Conservation (phyloP, 2,888 invertebrate genomes). For the Chymomyza amoena region DNA sequence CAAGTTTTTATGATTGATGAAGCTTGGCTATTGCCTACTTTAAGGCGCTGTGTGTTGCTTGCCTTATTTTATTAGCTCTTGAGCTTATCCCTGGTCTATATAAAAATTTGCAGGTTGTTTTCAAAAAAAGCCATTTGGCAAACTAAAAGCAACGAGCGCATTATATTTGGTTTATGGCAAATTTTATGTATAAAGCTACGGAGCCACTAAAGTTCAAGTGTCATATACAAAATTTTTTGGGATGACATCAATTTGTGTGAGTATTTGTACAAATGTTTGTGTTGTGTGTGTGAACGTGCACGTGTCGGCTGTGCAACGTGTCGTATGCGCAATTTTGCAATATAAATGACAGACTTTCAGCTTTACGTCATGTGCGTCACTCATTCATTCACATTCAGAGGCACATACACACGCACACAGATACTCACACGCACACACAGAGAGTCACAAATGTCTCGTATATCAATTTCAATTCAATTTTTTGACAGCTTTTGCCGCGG, state of each 20-base stretch:
- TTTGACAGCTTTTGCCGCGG: slow-evolving; percentile 47
- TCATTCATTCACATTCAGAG: not conserved
- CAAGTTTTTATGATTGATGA: slow-evolving; percentile 56
- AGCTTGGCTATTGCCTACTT: slow-evolving; percentile 37
- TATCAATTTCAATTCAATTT: slow-evolving; percentile 69
- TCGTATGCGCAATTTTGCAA: slow-evolving; percentile 66
- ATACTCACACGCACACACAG: not conserved
- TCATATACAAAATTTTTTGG: slow-evolving; percentile 65
- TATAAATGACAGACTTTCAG: slow-evolving; percentile 62
- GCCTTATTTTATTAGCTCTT: slow-evolving; percentile 56
- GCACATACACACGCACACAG: not conserved
- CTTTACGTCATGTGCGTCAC: slow-evolving; percentile 49
- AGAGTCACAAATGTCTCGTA: slow-evolving; percentile 47
- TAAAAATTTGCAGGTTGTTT: slow-evolving; percentile 24
- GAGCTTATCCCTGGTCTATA: slow-evolving; percentile 4
- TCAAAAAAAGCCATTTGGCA: slow-evolving; percentile 43
- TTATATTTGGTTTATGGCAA: slow-evolving; percentile 36
- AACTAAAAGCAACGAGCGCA: slow-evolving; percentile 26
- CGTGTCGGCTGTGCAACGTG: slow-evolving; percentile 36
- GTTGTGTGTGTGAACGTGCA: not conserved
- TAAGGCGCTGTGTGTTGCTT: slow-evolving; percentile 42
- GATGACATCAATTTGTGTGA: slow-evolving; percentile 70
- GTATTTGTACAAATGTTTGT: not conserved
- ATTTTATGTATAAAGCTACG: slow-evolving; percentile 45
- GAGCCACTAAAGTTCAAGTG: slow-evolving; percentile 68